Evolutionary conservation across 2,797 vertebrate genomes (phyloP).

Genomic region (Coendou prehensilis): DNA sequence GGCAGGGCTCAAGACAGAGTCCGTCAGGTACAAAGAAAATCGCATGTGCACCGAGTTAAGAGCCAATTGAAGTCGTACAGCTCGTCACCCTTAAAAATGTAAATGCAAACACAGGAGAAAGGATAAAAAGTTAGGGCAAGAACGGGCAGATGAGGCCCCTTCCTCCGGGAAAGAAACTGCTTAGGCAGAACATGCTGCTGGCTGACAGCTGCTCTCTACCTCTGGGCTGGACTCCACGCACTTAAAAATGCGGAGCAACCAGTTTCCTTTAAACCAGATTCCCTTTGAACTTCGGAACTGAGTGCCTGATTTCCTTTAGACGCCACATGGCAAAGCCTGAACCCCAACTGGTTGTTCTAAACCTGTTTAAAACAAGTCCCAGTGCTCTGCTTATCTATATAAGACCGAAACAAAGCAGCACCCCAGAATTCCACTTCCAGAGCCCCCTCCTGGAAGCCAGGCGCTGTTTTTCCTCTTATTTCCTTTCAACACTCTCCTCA

Average conservation of each 20-base stretch:
- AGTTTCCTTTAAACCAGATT: not conserved
- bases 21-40: not conserved
- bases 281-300: not conserved
- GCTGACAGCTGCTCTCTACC: not conserved
- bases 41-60: not conserved
- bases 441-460: not conserved
- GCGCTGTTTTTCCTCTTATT: not conserved
- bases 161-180: not conserved
- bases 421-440: not conserved
- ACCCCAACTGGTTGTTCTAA: not conserved
- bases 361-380: not conserved
- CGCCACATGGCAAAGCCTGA: not conserved
- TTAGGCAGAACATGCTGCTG: not conserved
- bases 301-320: not conserved
- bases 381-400: not conserved
- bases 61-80: not conserved
- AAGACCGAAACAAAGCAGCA: not conserved
- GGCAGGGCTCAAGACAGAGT: not conserved
- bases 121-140: not conserved
- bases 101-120: not conserved
- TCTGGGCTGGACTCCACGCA: not conserved
- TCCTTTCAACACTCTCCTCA: not conserved
- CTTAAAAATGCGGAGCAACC: not conserved
- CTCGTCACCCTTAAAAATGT: not conserved
- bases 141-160: not conserved